Conservation (phyloP, 2,888 invertebrate species). For the Apotomis turbidana region DNA sequence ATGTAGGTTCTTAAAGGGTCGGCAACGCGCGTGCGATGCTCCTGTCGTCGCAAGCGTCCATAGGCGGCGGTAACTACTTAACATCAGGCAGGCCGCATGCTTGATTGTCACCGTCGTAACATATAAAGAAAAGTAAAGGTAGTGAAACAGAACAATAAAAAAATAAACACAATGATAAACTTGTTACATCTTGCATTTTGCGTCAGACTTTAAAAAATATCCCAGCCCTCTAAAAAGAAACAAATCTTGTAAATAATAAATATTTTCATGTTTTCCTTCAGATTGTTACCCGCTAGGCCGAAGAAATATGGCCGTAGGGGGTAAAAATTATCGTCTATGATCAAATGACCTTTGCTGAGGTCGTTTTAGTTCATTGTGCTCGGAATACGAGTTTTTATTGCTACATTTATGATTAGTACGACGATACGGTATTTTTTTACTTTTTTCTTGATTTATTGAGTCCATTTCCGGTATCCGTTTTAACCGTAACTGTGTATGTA, state of each 20-base stretch:
- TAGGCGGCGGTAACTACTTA: too few species aligned
- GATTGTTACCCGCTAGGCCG: neutral
- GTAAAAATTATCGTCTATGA: constrained; percentile 3
- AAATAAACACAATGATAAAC: neutral
- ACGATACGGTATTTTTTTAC: neutral
- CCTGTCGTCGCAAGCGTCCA: too few species aligned
- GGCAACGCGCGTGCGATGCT: too few species aligned
- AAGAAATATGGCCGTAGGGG: constrained; percentile 6
- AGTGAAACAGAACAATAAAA: neutral
- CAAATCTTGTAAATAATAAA: neutral
- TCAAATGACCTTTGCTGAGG: constrained; percentile 4
- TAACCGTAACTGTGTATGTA: neutral
- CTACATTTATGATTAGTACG: constrained; percentile 5
- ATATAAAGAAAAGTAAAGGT: too few species aligned
- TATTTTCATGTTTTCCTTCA: constrained; percentile 2
- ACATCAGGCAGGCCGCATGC: too few species aligned
- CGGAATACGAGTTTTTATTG: constrained; percentile 5
- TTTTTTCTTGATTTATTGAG: constrained; percentile 17
- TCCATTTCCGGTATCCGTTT: neutral
- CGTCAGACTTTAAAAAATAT: too few species aligned
- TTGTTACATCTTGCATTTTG: too few species aligned
- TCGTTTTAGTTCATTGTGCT: constrained; percentile 13
- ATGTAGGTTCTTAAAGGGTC: too few species aligned
- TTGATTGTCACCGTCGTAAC: too few species aligned
- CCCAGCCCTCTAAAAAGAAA: neutral